Conservation (phyloP, 2,888 invertebrate genomes). For the Minunthozetes semirufus region DNA sequence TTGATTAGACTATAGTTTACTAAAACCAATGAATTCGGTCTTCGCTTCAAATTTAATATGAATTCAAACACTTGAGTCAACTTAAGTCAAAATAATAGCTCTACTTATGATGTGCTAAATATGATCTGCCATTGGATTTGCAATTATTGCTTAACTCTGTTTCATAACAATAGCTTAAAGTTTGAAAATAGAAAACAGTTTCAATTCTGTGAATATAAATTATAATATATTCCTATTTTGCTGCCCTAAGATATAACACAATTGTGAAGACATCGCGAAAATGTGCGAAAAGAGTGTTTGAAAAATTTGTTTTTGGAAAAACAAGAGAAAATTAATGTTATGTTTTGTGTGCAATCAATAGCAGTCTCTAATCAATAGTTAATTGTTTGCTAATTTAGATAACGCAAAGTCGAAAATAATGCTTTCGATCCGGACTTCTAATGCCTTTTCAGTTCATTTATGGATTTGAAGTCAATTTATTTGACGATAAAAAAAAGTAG, state of each 20-base stretch:
- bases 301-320: not conserved
- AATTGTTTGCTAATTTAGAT: slow-evolving; percentile 23
- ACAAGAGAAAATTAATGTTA: slow-evolving; percentile 4
- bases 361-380: slow-evolving; percentile 10
- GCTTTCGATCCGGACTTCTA: not conserved
- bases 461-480: slow-evolving; percentile 14
- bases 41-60: not conserved
- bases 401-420: slow-evolving; percentile 4
- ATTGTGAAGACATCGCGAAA: too few species aligned
- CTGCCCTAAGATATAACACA: too few species aligned
- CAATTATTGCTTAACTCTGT: too few species aligned
- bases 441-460: not conserved
- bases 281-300: too few species aligned
- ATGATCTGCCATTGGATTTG: too few species aligned
- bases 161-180: too few species aligned
- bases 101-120: too few species aligned
- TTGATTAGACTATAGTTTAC: slow-evolving; percentile 15
- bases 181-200: too few species aligned
- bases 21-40: not conserved
- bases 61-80: not conserved
- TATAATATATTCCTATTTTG: too few species aligned
- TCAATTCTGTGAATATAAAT: too few species aligned
- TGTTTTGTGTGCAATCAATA: slow-evolving; percentile 11
- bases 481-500: not conserved
- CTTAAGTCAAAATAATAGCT: too few species aligned